These are phyloP conservation scores for Hemibagrus wyckioides DNA, from an alignment of 2,113 vertebrate genomes.

Conservation along the genomic window DNA sequence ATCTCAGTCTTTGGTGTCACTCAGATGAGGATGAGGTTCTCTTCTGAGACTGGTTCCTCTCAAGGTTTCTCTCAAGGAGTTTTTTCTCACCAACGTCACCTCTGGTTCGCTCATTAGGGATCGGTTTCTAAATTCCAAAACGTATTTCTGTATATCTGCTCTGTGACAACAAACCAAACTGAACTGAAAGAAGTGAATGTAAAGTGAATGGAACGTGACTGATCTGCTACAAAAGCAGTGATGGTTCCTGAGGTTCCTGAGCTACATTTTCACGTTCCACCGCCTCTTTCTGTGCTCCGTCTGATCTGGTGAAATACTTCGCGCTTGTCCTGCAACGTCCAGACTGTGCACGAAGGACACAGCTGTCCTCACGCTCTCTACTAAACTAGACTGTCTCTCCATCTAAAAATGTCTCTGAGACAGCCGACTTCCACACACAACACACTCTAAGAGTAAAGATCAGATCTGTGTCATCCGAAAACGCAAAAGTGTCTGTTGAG, in stretches of 20 bases:
- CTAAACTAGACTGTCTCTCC: not conserved
- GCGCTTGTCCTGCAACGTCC: not conserved
- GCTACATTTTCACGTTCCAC: not conserved
- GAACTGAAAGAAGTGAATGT: not conserved
- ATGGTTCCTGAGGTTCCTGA: not conserved
- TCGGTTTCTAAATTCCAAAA: no score
- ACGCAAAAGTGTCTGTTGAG: not conserved
- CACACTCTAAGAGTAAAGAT: not conserved
- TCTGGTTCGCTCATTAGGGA: no score
- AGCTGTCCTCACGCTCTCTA: not conserved
- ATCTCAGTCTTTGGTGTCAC: no score
- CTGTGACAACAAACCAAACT: no score
- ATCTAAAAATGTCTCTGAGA: not conserved
- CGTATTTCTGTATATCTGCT: no score
- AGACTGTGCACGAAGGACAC: not conserved
- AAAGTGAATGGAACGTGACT: not conserved
- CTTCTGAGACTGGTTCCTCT: no score
- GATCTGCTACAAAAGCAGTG: not conserved
- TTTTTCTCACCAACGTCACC: no score
- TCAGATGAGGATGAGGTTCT: no score
- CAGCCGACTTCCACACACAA: not conserved
- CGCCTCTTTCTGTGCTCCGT: not conserved
- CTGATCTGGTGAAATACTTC: not conserved
- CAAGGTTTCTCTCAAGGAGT: no score
- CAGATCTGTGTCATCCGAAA: not conserved